phyloP scores from a whole-genome alignment of 2,888 invertebrate genomes.

The Ctenicera cuprea region DNA sequence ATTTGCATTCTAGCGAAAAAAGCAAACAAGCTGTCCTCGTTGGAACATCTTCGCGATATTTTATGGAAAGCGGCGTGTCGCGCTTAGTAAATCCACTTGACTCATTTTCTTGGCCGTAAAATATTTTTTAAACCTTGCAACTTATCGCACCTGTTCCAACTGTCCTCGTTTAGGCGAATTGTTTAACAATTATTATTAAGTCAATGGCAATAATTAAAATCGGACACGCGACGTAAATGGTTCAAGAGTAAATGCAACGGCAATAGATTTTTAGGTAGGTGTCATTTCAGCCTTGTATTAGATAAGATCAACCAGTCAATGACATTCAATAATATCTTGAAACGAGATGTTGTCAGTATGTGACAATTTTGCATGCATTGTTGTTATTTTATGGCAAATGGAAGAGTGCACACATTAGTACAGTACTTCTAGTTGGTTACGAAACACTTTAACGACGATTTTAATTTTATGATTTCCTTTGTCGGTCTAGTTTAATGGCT shows the following conservation, averaged over 20 bases:
- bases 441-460: not conserved
- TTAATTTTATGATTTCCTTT: not conserved
- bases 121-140: conserved; percentile 6
- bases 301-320: conserved; percentile 1
- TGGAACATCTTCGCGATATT: not conserved
- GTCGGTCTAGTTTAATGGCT: not conserved
- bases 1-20: conserved; percentile 14
- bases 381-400: not conserved
- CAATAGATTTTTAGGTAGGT: not conserved
- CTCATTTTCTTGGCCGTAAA: not conserved
- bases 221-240: not conserved
- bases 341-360: not conserved
- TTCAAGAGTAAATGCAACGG: conserved; percentile 3
- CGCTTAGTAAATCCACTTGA: not conserved
- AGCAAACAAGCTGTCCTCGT: conserved; percentile 22
- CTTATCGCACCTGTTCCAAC: not conserved
- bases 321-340: not conserved
- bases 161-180: conserved; percentile 2
- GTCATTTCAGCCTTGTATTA: conserved; percentile 1
- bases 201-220: conserved; percentile 6
- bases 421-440: not conserved
- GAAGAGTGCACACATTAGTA: not conserved
- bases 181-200: not conserved
- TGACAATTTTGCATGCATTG: not conserved
- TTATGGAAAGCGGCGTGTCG: not conserved